Conservation (phyloP, 2,888 invertebrate genomes). For the Exocentrus adspersus region DNA sequence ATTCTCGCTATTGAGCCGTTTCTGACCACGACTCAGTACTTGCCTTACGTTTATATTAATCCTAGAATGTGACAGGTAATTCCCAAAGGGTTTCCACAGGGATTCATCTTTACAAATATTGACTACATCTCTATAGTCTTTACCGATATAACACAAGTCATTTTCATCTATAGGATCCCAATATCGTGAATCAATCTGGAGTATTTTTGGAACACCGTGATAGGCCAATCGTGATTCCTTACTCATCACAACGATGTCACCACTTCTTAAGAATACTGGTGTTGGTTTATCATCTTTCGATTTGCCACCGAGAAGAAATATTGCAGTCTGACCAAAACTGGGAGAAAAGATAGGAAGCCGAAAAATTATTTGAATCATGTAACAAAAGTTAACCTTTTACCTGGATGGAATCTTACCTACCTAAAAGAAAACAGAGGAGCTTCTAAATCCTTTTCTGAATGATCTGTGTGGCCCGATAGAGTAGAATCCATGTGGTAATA, state of each 20-base stretch:
- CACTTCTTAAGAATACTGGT: constrained; percentile 83
- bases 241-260: constrained; percentile 93
- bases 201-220: constrained; percentile 93
- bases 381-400: neutral
- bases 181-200: constrained; percentile 65
- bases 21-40: constrained; percentile 76
- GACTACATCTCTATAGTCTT: constrained; percentile 44
- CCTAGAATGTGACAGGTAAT: constrained; percentile 77
- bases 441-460: constrained; percentile 85
- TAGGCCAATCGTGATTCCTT: constrained; percentile 85
- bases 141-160: constrained; percentile 15
- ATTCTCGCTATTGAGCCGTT: constrained; percentile 52
- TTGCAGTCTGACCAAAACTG: constrained; percentile 94
- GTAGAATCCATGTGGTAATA: constrained; percentile 95
- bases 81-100: constrained; percentile 68
- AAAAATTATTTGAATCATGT: too few species aligned
- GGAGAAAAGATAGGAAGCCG: too few species aligned
- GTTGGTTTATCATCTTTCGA: constrained; percentile 74
- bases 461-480: constrained; percentile 93
- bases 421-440: constrained; percentile 94
- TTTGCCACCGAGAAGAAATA: constrained; percentile 91
- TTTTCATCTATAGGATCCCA: constrained; percentile 62
- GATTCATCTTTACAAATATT: constrained; percentile 56
- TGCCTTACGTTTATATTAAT: constrained; percentile 96
- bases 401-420: constrained; percentile 61